phyloP scores from a whole-genome alignment of 2,113 vertebrate genomes.

The Cephalopholis sonnerati region DNA sequence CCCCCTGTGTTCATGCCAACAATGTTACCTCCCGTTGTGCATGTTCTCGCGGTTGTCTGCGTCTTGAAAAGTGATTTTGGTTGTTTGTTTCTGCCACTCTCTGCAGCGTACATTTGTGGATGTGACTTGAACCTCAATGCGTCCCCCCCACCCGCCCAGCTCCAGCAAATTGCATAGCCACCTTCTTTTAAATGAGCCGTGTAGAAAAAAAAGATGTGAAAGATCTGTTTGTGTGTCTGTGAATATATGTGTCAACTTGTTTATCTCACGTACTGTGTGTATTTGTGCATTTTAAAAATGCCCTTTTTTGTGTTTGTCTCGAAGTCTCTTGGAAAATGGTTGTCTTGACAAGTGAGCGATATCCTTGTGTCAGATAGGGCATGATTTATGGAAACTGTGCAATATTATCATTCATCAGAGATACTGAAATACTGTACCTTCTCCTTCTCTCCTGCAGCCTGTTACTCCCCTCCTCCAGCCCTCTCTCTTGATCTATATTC shows the following conservation, averaged over 20 bases:
- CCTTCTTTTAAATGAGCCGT: conserved; percentile 20
- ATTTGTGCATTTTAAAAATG: conserved; percentile 35
- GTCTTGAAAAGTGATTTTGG: conserved; percentile 1
- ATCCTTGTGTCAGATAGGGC: conserved; percentile 34
- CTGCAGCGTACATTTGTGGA: conserved; percentile 15
- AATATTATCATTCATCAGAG: conserved; percentile 61
- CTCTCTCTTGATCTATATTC: conserved; percentile 69
- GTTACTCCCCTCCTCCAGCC: conserved; percentile 44
- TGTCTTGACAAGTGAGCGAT: conserved; percentile 62
- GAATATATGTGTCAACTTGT: conserved; percentile 24
- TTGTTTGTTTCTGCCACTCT: conserved; percentile 19
- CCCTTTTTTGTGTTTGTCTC: conserved; percentile 30
- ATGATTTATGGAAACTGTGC: conserved; percentile 64
- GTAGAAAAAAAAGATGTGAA: not conserved
- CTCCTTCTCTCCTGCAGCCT: conserved; percentile 12
- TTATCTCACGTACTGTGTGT: not conserved
- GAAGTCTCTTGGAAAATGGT: conserved; percentile 42
- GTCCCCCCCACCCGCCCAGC: not conserved
- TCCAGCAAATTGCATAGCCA: conserved; percentile 24
- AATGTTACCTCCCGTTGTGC: conserved; percentile 3
- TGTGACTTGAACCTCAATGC: conserved; percentile 38
- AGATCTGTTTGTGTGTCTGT: conserved; percentile 28
- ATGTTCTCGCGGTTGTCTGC: not conserved
- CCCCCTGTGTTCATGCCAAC: conserved; percentile 4
- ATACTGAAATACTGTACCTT: conserved; percentile 38